These are phyloP conservation scores for Drosophila flavopinicola DNA, from an alignment of 2,888 invertebrate species.

Conservation along the genomic window DNA sequence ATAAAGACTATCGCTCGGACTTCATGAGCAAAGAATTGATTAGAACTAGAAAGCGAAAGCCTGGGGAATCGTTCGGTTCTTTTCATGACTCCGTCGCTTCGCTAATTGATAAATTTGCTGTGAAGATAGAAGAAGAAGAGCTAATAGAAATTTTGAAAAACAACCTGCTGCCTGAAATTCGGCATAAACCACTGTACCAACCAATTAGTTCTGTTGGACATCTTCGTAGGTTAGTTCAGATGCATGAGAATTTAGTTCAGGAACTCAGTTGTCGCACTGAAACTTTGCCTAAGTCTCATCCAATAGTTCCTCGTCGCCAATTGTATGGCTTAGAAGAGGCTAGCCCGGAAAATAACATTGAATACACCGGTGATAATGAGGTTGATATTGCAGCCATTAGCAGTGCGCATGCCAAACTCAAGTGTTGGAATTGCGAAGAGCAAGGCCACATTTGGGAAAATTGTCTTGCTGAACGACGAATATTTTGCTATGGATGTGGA, in stretches of 20 bases:
- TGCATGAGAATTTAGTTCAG: neutral
- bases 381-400: neutral
- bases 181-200: neutral
- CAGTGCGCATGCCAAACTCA: neutral
- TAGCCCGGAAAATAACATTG: too few species aligned
- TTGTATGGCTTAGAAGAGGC: too few species aligned
- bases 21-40: conserved; percentile 2
- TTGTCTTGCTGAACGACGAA: too few species aligned
- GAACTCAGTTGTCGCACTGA: too few species aligned
- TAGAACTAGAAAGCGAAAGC: neutral
- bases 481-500: too few species aligned
- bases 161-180: conserved; percentile 12
- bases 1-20: neutral
- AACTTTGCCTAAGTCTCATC: too few species aligned
- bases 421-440: conserved; percentile 2
- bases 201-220: neutral
- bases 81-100: conserved; percentile 2
- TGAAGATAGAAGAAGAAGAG: conserved; percentile 14
- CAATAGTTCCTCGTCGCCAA: too few species aligned
- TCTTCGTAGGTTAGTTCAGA: neutral
- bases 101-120: neutral
- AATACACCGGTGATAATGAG: neutral
- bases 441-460: neutral
- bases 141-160: neutral
- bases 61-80: neutral